Percentiles rank a stretch among this genome's conserved stretches.
Conservation (phyloP, 2,797 vertebrate genomes). For the Neopelma chrysocephalum region DNA sequence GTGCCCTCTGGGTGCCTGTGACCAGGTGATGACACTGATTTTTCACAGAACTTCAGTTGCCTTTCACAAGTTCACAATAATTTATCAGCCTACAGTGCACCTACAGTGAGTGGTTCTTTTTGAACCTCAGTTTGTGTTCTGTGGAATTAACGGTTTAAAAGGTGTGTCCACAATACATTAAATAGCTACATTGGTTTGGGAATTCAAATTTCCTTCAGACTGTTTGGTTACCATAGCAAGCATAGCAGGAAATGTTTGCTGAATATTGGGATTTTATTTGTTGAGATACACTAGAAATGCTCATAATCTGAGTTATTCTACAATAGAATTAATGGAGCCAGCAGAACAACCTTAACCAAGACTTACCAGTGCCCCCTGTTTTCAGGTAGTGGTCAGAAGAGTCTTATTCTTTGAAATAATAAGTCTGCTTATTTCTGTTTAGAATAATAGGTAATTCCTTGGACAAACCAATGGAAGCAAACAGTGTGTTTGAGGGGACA, state of each 20-base stretch:
- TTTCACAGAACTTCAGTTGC: neutral
- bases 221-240: neutral
- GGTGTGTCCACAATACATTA: rapidly evolving
- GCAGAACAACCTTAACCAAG: neutral
- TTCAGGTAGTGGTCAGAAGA: neutral
- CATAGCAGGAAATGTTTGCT: neutral
- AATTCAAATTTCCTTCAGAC: neutral
- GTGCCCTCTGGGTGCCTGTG: neutral
- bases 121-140: neutral
- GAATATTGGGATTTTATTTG: neutral
- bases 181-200: neutral
- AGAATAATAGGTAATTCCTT: neutral
- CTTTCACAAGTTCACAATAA: neutral
- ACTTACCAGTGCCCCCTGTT: rapidly evolving
- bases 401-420: neutral
- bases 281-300: neutral
- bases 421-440: neutral
- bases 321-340: neutral
- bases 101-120: neutral
- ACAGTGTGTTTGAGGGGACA: neutral
- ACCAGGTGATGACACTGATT: constrained; percentile 4
- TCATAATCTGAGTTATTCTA: neutral
- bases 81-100: neutral
- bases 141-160: neutral
- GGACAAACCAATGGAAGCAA: neutral